These are phyloP conservation scores for Hipparchia semele DNA, from an alignment of 2,888 invertebrate genomes.

Conservation along the genomic window DNA sequence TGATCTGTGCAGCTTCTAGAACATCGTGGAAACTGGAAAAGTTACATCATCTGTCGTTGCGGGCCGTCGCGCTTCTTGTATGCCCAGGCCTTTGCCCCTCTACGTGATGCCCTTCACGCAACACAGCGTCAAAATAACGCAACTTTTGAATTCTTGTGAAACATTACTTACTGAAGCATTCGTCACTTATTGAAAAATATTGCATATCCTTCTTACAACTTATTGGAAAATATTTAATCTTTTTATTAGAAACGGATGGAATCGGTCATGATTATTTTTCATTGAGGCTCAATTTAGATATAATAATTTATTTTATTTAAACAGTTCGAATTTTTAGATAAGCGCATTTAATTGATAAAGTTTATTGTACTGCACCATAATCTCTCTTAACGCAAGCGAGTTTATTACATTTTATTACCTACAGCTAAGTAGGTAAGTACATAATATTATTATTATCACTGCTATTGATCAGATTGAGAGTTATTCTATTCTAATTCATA, in stretches of 20 bases:
- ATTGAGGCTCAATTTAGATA: conserved; percentile 2
- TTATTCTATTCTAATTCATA: too few relatives aligned
- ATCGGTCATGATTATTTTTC: background rate
- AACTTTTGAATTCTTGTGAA: conserved; percentile 51
- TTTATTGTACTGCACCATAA: background rate
- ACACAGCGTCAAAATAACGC: conserved; percentile 55
- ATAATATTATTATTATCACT: too few relatives aligned
- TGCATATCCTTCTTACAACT: background rate
- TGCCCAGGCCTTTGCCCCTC: background rate
- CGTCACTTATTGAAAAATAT: background rate
- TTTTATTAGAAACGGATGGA: conserved; percentile 16
- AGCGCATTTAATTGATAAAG: background rate
- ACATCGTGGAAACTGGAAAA: background rate
- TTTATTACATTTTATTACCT: background rate
- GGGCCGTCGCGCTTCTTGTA: background rate
- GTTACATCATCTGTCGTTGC: background rate
- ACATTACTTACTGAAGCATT: conserved; percentile 38
- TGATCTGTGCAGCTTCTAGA: too few relatives aligned
- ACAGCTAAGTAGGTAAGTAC: too few relatives aligned
- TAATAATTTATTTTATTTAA: conserved; percentile 2
- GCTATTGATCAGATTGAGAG: too few relatives aligned
- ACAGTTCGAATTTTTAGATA: background rate
- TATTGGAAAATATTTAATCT: conserved; percentile 3
- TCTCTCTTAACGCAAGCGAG: background rate
- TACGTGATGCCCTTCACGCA: conserved; percentile 70